phyloP scores from a whole-genome alignment of 2,113 vertebrate genomes.

The Crotalus tigris region DNA sequence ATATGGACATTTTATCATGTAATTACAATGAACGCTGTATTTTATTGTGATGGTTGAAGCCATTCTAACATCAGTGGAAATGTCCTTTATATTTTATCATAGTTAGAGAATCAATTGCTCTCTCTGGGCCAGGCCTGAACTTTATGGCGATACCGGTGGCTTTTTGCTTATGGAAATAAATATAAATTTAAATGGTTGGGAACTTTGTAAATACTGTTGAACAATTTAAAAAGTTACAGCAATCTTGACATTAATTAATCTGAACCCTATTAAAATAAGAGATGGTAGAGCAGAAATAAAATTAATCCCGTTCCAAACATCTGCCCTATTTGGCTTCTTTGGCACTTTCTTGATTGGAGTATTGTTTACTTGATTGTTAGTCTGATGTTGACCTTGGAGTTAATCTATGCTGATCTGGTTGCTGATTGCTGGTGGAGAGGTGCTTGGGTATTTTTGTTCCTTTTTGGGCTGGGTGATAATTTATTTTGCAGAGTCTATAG shows the following conservation, averaged over 20 bases:
- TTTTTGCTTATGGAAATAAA: slow-evolving; percentile 31
- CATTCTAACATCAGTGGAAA: slow-evolving; percentile 58
- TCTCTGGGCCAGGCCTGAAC: neutral
- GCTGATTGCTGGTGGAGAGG: neutral
- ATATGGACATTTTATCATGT: slow-evolving; percentile 66
- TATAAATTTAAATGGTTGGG: slow-evolving; percentile 18
- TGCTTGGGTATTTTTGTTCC: neutral
- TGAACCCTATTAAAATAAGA: slow-evolving; percentile 53
- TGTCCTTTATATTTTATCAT: slow-evolving; percentile 48
- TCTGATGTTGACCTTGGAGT: neutral
- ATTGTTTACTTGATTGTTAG: neutral
- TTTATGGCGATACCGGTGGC: slow-evolving; percentile 35
- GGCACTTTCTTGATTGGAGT: neutral
- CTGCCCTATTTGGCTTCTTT: slow-evolving; percentile 42
- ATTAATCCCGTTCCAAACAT: slow-evolving; percentile 44
- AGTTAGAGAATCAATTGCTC: neutral
- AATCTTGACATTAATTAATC: slow-evolving; percentile 52
- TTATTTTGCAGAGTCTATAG: neutral
- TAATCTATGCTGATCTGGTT: neutral
- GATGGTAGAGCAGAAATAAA: slow-evolving; percentile 56
- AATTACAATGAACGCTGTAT: slow-evolving; percentile 63
- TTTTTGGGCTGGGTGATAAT: neutral
- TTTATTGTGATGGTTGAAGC: slow-evolving; percentile 60
- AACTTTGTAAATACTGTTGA: slow-evolving; percentile 48
- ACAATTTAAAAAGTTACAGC: slow-evolving; percentile 52